Evolutionary conservation across 2,888 invertebrate genomes (phyloP).

Genomic region (Drosophila cracens): DNA sequence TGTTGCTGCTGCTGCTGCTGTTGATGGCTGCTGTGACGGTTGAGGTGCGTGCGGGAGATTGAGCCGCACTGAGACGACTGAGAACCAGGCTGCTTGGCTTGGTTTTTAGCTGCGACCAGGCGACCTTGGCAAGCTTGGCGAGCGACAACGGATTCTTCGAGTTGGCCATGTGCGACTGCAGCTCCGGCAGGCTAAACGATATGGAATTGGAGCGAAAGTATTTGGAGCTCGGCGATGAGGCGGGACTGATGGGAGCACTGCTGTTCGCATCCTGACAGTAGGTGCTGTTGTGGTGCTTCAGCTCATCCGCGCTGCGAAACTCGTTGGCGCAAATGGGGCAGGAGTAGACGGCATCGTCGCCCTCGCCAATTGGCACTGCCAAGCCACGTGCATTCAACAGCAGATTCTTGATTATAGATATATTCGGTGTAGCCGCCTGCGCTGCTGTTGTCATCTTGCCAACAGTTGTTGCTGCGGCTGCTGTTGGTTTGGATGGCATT

Average conservation of each 20-base stretch:
- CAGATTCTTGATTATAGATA: slow-evolving; percentile 91
- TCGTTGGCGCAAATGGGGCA: slow-evolving; percentile 92
- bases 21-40: slow-evolving; percentile 8
- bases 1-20: slow-evolving; percentile 16
- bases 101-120: slow-evolving; percentile 84
- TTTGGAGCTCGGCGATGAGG: slow-evolving; percentile 84
- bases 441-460: slow-evolving; percentile 25
- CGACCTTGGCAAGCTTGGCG: slow-evolving; percentile 84
- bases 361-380: slow-evolving; percentile 86
- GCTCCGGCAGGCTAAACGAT: slow-evolving; percentile 87
- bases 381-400: slow-evolving; percentile 89
- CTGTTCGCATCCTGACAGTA: slow-evolving; percentile 90
- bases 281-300: slow-evolving; percentile 92
- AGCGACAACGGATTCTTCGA: slow-evolving; percentile 81
- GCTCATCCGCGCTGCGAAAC: slow-evolving; percentile 92
- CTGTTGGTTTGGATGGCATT: slow-evolving; percentile 44
- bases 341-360: slow-evolving; percentile 88
- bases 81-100: slow-evolving; percentile 88
- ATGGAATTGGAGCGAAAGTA: slow-evolving; percentile 88
- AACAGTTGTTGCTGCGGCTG: slow-evolving; percentile 48
- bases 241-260: slow-evolving; percentile 84
- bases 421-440: slow-evolving; percentile 86
- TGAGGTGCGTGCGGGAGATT: slow-evolving; percentile 71
- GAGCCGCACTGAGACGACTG: slow-evolving; percentile 81
- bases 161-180: slow-evolving; percentile 85